Conservation (phyloP, 2,797 vertebrate species). For the Pachyuromys duprasi region DNA sequence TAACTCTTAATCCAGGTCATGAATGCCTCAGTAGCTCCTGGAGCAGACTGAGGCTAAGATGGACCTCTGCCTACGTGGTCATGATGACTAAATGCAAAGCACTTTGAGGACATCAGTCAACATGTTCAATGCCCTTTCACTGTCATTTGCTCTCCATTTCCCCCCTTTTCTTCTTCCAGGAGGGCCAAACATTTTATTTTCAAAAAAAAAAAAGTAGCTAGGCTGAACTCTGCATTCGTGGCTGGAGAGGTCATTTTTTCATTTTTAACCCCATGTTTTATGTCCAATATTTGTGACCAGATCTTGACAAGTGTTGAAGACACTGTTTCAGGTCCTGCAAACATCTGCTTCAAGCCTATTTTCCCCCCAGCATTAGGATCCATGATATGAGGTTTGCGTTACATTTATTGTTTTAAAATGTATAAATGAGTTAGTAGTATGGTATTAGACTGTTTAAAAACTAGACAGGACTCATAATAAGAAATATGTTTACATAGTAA, state of each 20-base stretch:
- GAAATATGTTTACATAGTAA: background rate
- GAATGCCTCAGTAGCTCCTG: background rate
- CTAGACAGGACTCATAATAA: background rate
- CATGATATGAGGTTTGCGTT: background rate
- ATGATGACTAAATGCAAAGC: background rate
- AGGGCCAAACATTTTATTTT: background rate
- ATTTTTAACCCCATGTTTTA: background rate
- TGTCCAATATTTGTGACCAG: background rate
- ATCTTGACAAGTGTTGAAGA: background rate
- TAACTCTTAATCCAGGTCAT: background rate
- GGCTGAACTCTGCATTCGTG: background rate
- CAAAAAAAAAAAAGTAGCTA: background rate
- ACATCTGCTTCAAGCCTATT: background rate
- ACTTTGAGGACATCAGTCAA: background rate
- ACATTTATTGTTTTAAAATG: background rate
- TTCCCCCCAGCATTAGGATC: background rate
- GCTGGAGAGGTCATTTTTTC: background rate
- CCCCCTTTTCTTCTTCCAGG: background rate
- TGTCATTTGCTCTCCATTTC: too few species aligned
- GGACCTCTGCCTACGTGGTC: fast-evolving
- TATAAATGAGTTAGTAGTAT: background rate
- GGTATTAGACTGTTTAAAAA: background rate
- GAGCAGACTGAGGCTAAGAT: background rate
- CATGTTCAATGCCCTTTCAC: too few species aligned
- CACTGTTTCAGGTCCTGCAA: background rate